Evolutionary conservation across 1,140 invertebrate genomes (phyloP).

Genomic region (Zaprionus capensis): DNA sequence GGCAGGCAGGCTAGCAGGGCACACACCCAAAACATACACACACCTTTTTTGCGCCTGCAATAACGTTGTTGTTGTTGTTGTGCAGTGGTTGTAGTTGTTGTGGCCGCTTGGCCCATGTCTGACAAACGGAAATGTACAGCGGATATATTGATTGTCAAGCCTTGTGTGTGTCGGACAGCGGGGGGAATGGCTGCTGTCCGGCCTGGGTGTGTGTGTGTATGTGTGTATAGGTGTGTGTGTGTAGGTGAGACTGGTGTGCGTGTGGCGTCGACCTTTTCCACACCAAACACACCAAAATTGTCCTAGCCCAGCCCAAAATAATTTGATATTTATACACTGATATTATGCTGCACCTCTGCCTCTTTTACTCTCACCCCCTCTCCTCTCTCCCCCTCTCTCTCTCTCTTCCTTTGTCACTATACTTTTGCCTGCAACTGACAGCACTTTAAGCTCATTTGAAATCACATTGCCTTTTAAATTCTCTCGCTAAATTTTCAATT

Average conservation of each 20-base stretch:
- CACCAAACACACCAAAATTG: conserved; percentile 23
- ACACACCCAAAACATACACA: conserved; percentile 15
- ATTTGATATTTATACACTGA: conserved; percentile 2
- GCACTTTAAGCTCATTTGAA: background rate
- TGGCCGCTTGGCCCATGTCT: conserved; percentile 35
- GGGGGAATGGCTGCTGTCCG: background rate
- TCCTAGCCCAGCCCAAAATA: conserved; percentile 3
- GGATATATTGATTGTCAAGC: conserved; percentile 79
- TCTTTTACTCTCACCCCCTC: background rate
- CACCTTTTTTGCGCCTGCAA: conserved; percentile 54
- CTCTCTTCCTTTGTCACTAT: background rate
- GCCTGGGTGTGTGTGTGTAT: conserved; percentile 16
- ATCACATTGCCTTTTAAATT: background rate
- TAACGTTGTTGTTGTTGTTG: conserved; percentile 1
- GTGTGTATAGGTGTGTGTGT: conserved; percentile 6
- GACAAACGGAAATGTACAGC: conserved; percentile 77
- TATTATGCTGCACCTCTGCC: background rate
- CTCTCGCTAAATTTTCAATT: background rate
- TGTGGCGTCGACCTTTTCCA: conserved; percentile 17
- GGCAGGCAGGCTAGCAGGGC: background rate
- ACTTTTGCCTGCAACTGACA: background rate
- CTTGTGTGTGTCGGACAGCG: conserved; percentile 6
- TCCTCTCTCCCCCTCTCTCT: background rate
- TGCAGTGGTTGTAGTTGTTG: conserved; percentile 31
- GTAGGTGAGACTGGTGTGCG: conserved; percentile 4